Conservation (phyloP, 2,888 invertebrate species). For the Meta bourneti region DNA sequence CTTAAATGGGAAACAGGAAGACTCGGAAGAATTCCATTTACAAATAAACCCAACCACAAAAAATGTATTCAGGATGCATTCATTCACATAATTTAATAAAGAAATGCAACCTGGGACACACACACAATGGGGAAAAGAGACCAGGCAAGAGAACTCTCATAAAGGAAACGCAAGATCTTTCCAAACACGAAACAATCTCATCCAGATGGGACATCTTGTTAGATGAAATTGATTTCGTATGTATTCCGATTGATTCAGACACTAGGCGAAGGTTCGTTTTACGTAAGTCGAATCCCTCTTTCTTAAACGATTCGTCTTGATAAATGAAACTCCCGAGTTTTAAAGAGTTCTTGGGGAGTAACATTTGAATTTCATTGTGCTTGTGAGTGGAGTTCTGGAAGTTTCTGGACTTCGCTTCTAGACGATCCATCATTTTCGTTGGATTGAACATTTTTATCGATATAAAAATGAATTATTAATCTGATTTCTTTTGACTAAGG, state of each 20-base stretch:
- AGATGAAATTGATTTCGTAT: conserved; percentile 21
- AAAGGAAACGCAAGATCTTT: neutral
- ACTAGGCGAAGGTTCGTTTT: neutral
- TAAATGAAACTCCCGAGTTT: neutral
- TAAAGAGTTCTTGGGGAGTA: neutral
- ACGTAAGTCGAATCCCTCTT: neutral
- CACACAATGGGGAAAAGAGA: too few relatives aligned
- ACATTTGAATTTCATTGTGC: neutral
- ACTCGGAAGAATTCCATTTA: neutral
- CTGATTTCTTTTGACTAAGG: neutral
- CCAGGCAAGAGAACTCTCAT: neutral
- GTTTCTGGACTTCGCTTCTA: neutral
- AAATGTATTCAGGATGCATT: neutral
- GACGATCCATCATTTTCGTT: neutral
- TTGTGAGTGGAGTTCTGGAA: neutral
- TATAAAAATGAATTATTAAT: neutral
- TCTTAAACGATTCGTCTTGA: neutral
- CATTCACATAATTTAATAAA: conserved; percentile 20
- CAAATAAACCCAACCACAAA: neutral
- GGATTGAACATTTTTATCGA: neutral
- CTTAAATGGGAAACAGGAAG: conserved; percentile 16
- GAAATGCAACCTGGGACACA: conserved; percentile 11
- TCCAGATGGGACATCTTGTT: conserved; percentile 27
- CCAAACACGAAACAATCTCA: neutral
- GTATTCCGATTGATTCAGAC: conserved; percentile 13